Evolutionary conservation across 2,797 vertebrate genomes (phyloP).

Genomic region (Lemur catta): DNA sequence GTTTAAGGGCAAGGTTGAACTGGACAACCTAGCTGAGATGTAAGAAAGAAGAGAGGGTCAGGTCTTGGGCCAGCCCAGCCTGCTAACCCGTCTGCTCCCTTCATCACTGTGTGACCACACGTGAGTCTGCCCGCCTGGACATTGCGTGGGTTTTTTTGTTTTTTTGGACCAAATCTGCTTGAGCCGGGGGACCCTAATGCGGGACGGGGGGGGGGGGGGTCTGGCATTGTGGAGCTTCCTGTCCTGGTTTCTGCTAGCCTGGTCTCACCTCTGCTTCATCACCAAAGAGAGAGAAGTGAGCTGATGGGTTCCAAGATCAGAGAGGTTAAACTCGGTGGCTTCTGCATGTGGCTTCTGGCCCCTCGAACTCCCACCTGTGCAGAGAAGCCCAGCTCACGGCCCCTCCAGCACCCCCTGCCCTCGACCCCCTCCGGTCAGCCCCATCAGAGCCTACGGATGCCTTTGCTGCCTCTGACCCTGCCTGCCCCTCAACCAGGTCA

Average conservation of each 20-base stretch:
- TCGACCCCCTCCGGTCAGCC: neutral
- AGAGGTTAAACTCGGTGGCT: neutral
- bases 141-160: neutral
- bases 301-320: neutral
- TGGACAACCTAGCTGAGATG: rapidly evolving
- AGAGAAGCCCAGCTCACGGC: neutral
- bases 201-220: no score
- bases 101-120: neutral
- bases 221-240: neutral
- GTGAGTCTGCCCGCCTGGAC: neutral
- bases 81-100: neutral
- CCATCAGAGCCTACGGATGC: neutral
- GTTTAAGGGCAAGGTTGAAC: neutral
- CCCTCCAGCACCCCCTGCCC: neutral
- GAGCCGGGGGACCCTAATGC: neutral
- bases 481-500: rapidly evolving
- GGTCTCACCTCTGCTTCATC: neutral
- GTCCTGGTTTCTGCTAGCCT: neutral
- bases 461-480: neutral
- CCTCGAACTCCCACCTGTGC: rapidly evolving
- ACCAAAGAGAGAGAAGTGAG: neutral
- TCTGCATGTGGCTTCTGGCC: no score
- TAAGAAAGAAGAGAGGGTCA: neutral
- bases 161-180: neutral
- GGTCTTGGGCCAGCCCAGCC: neutral